Base-by-base conservation (phyloP, 2,797 vertebrate genomes). In the Diplodus puntazzo region DNA sequence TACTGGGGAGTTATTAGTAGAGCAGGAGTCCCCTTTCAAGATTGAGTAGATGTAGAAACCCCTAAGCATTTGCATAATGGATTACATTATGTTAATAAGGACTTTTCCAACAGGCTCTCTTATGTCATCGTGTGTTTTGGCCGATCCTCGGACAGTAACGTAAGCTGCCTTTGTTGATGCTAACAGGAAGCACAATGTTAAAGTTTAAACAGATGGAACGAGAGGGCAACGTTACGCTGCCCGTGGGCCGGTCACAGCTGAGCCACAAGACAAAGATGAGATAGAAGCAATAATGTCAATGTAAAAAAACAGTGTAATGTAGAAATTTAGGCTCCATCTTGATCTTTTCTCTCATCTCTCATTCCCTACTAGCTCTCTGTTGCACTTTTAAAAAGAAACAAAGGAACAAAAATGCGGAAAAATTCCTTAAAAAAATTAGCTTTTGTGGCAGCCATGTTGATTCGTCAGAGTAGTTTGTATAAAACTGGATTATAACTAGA, bases 151-250 rank as follows among this genome's bases (percentile, higher is more conserved):
- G 45, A 53, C 48, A 57, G 92, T 89, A 92, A 93, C 21, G 49
- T 79, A 86, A 94, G 89, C 88, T 42, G 83, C 75, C 77, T 84
- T 77, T 75, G 83, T 90, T 85, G 77, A 86, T 88, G 60, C 62
- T 79, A 75, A 78, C 90, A 89, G 86, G 91, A 92, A 93, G 86
- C 83, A 50, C 62, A 52, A 72, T 77, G 86, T 95, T 93, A 95
- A 89, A 92, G 58, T 93, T 93, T 94, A 93, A 95, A 90, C 42
- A 92, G 89, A 82, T 10, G 20, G 81, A 87, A 90, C 70, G 71
- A 88, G 71, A 86, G 53, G 77, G 71, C 83, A 80, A 58, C 14
- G 18, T 87, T 85, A 78, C 52, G 16, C 11, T 43, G 52, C 75
- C 70, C 14, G 0, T 45, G 34, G 50, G 53, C 55, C 53, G 54